Percentiles rank a stretch among this genome's conserved stretches.
Conservation (phyloP, 2,797 vertebrate species). For the Phaenicophaeus curvirostris region DNA sequence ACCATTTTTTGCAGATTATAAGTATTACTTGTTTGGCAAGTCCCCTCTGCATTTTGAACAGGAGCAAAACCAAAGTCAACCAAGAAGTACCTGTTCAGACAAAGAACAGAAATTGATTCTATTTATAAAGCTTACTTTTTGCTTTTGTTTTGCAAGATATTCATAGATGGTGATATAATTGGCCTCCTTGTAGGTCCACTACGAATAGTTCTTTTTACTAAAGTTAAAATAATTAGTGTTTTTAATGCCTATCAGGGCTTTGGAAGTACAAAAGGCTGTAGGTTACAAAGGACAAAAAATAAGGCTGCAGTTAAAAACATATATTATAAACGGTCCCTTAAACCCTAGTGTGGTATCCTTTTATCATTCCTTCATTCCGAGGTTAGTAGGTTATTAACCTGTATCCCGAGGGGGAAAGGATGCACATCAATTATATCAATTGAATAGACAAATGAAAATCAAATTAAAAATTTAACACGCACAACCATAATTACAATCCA, state of each 20-base stretch:
- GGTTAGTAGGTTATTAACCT: constrained; percentile 75
- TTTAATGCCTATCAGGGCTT: constrained; percentile 31
- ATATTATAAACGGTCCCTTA: constrained; percentile 57
- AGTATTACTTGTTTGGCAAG: not conserved
- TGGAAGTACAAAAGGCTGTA: constrained; percentile 37
- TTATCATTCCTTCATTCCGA: constrained; percentile 59
- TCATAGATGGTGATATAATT: not conserved
- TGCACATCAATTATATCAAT: constrained; percentile 69
- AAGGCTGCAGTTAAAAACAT: constrained; percentile 42
- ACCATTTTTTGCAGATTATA: not conserved
- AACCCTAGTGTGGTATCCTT: constrained; percentile 57
- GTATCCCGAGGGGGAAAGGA: constrained; percentile 49
- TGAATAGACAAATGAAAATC: constrained; percentile 74
- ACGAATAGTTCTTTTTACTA: constrained; percentile 19
- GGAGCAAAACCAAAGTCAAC: not conserved
- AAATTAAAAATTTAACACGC: constrained; percentile 73
- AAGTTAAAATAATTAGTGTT: constrained; percentile 63
- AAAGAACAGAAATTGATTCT: not conserved
- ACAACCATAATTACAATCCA: constrained; percentile 48
- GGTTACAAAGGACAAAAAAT: constrained; percentile 38
- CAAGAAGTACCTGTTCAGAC: not conserved
- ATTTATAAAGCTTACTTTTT: constrained; percentile 2
- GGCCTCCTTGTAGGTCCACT: not conserved
- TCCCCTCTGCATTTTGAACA: not conserved
- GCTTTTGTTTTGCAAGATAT: constrained; percentile 9